Conservation (phyloP, 2,888 invertebrate genomes). For the Tethea ocularis region DNA sequence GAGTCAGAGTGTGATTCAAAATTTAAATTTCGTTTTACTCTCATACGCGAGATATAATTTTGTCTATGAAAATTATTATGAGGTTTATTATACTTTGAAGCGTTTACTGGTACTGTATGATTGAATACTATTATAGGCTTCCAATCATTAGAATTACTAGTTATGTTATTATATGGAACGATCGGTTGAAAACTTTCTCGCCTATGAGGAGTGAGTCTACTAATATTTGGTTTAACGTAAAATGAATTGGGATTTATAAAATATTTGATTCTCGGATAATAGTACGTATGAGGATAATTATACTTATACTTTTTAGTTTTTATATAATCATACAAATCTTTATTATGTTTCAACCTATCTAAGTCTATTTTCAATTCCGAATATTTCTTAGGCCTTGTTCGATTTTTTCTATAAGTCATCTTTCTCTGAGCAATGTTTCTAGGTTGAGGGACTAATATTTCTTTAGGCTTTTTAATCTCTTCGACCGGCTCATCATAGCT, state of each 20-base stretch:
- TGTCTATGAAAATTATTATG: slow-evolving; percentile 32
- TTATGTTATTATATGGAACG: slow-evolving; percentile 33
- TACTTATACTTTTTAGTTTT: slow-evolving; percentile 78
- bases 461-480: slow-evolving; percentile 61
- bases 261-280: slow-evolving; percentile 73
- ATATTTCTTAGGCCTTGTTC: slow-evolving; percentile 68
- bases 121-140: slow-evolving; percentile 63
- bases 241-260: slow-evolving; percentile 66
- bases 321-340: slow-evolving; percentile 72
- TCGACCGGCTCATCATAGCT: slow-evolving; percentile 51
- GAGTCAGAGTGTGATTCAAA: not conserved
- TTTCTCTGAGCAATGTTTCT: slow-evolving; percentile 74
- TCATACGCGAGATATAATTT: slow-evolving; percentile 42
- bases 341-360: slow-evolving; percentile 70
- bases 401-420: slow-evolving; percentile 58
- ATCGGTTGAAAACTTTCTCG: slow-evolving; percentile 40
- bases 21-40: slow-evolving; percentile 49
- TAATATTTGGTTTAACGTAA: slow-evolving; percentile 55
- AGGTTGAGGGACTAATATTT: slow-evolving; percentile 72
- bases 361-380: slow-evolving; percentile 68
- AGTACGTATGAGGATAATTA: slow-evolving; percentile 73
- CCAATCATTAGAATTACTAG: slow-evolving; percentile 58
- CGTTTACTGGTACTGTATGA: slow-evolving; percentile 36
- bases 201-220: slow-evolving; percentile 56
- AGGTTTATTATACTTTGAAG: slow-evolving; percentile 25